phyloP scores from a whole-genome alignment of 2,113 vertebrate genomes.

The Leiothrix lutea region DNA sequence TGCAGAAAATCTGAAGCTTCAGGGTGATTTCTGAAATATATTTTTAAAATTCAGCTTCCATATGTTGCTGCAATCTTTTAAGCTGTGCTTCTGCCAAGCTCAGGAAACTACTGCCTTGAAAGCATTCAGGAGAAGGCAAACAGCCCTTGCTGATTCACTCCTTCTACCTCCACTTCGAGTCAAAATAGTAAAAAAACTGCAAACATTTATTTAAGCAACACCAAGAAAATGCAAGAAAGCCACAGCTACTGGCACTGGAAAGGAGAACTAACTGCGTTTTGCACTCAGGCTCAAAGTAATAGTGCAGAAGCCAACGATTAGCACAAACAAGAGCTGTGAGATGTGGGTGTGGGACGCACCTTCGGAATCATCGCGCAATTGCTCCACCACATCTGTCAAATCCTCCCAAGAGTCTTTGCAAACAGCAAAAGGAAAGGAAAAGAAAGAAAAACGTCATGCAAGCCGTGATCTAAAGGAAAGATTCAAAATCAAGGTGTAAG shows the following conservation, averaged over 20 bases:
- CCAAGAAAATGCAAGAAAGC: neutral
- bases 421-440: slow-evolving; percentile 83
- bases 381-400: slow-evolving; percentile 92
- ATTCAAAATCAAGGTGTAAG: slow-evolving; percentile 59
- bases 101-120: neutral
- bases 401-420: slow-evolving; percentile 95
- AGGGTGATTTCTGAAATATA: neutral
- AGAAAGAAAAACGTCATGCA: slow-evolving; percentile 84
- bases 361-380: slow-evolving; percentile 88
- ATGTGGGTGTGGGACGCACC: slow-evolving; percentile 85
- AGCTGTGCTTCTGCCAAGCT: neutral
- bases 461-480: slow-evolving; percentile 74
- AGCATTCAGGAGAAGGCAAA: neutral
- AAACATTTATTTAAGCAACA: neutral
- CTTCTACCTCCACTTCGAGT: neutral
- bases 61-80: neutral
- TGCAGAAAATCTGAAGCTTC: neutral
- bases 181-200: neutral
- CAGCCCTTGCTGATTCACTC: neutral
- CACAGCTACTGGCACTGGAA: neutral
- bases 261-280: neutral
- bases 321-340: slow-evolving; percentile 64
- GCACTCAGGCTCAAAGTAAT: neutral
- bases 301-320: slow-evolving; percentile 35
- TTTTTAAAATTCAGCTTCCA: neutral